These are phyloP conservation scores for Contarinia nasturtii DNA, from an alignment of 1,140 invertebrate species.

Conservation along the genomic window DNA sequence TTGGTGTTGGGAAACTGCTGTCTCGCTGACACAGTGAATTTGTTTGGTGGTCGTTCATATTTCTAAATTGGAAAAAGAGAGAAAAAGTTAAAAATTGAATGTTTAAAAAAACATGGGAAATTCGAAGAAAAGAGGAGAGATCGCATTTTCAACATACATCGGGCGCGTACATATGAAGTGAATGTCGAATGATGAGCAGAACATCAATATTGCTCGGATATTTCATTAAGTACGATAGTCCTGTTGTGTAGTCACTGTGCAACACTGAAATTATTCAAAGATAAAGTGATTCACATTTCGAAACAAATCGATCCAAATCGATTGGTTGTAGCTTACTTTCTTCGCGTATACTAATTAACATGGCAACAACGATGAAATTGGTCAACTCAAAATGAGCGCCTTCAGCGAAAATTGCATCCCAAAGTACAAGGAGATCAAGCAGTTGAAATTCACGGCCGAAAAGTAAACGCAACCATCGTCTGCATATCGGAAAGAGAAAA, in stretches of 20 bases:
- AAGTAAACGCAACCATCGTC: conserved; percentile 58
- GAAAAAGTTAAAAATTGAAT: too few species aligned
- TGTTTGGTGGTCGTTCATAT: conserved; percentile 18
- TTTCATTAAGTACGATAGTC: conserved; percentile 42
- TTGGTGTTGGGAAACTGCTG: not conserved
- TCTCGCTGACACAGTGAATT: conserved; percentile 13
- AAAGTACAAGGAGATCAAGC: conserved; percentile 48
- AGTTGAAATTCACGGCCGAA: conserved; percentile 66
- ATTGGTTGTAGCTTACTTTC: conserved; percentile 32
- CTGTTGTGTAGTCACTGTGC: conserved; percentile 38
- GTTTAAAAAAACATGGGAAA: too few species aligned
- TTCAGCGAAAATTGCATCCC: conserved; percentile 65
- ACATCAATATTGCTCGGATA: conserved; percentile 43
- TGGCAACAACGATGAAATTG: conserved; percentile 56
- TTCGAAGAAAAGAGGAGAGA: too few species aligned
- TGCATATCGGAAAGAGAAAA: conserved; percentile 24
- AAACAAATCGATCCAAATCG: conserved; percentile 1
- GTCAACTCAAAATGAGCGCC: conserved; percentile 46
- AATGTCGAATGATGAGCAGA: conserved; percentile 39
- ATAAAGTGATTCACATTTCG: conserved; percentile 1
- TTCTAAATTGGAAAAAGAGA: conserved; percentile 7
- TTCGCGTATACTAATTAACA: conserved; percentile 49
- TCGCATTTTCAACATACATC: conserved; percentile 8
- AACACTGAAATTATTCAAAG: conserved; percentile 37
- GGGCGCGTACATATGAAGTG: conserved; percentile 38